Evolutionary conservation across 2,797 vertebrate species (phyloP), one percentile per base, ranked within the genome.

Genomic region (Spea hammondii): DNA sequence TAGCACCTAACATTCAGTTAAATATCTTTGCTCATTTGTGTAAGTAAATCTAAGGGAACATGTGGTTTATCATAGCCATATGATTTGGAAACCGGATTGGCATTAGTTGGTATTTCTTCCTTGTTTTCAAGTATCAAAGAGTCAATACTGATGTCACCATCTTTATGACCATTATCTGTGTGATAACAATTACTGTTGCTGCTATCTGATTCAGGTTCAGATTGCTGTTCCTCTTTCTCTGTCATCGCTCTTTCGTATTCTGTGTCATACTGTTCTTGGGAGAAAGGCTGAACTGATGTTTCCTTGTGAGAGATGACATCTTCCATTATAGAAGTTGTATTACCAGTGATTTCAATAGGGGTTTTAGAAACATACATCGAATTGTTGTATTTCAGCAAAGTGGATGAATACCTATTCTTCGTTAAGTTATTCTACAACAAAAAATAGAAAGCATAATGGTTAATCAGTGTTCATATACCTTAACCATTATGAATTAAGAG

Each of bases 1-100:
- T 32, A 32, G 32, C 32, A 32, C 32, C 3, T 2, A 32, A 32
- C 32, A 32, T 32, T 32, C 32, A 32, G 32, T 32, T 64, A 6
- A 17, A 45, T 66, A 5, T 86, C 87, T 55, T 68, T 84, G 13
- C 57, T 84, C 55, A 85, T 76, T 17, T 88, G 88, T 49, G 88
- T 74, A 7, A 86, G 57, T 59, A 86, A 3, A n/a, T 89, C 83
- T 68, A 90, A 80, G 0, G 88, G 83, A 60, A 90, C 85, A 0
- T 92, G 92, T 1, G 91, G 91, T 47, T 90, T 92, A 76, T 93
- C 90, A 6, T 93, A 93, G 66, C 90, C 92, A 62, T 85, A 91
- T 14, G 86, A 85, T 47, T 80, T 84, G 5, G 74, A 68, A 59
- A 68, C 72, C n/a, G 17, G 87, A 65, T 77, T 86, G 60, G 65